phyloP scores from a whole-genome alignment of 1,140 invertebrate species.

The Meteorus sp. region DNA sequence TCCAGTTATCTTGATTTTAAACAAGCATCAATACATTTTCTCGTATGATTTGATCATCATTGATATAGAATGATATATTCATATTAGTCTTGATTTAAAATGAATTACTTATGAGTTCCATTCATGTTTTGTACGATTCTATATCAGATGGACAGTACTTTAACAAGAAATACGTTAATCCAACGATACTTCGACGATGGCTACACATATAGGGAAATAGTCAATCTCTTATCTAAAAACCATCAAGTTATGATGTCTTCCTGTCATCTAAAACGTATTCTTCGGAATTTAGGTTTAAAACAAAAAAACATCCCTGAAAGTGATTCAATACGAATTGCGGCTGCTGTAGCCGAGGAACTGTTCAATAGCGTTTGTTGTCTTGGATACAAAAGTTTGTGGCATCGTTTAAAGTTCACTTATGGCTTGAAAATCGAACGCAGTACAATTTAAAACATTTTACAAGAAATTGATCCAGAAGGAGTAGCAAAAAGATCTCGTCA shows the following conservation, averaged over 20 bases:
- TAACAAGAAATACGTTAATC: too few relatives aligned
- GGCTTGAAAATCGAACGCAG: background rate
- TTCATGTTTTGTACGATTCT: too few relatives aligned
- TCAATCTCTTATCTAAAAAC: background rate
- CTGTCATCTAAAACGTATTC: background rate
- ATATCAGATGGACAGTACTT: too few relatives aligned
- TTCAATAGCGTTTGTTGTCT: background rate
- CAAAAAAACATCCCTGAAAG: background rate
- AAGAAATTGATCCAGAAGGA: conserved; percentile 1
- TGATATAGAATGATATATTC: too few relatives aligned
- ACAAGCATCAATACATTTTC: too few relatives aligned
- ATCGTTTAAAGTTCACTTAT: background rate
- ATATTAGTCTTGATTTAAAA: too few relatives aligned
- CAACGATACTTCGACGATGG: background rate
- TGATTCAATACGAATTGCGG: background rate
- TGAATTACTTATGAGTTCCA: too few relatives aligned
- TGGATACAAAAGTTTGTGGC: conserved; percentile 12
- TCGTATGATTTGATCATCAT: too few relatives aligned
- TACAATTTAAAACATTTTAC: background rate
- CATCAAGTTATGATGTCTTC: background rate
- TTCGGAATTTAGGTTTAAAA: background rate
- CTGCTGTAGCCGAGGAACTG: background rate
- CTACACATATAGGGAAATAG: background rate
- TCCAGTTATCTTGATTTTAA: too few relatives aligned
- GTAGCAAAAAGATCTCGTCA: background rate